These are phyloP conservation scores for Nycteola revayana DNA, from an alignment of 2,888 invertebrate genomes.

Conservation along the genomic window DNA sequence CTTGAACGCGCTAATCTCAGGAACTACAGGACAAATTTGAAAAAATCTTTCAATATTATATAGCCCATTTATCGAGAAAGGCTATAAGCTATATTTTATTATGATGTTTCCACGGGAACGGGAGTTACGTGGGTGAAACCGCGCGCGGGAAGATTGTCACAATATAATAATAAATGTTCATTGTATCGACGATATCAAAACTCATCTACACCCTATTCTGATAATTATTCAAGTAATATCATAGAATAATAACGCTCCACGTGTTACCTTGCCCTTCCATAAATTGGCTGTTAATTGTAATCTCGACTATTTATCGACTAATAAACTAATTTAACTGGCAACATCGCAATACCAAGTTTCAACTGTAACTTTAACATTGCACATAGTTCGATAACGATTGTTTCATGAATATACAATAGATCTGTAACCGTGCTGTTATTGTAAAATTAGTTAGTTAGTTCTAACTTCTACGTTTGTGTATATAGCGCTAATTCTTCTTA, in stretches of 20 bases:
- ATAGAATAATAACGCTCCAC: background rate
- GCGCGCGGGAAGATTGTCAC: too few relatives aligned
- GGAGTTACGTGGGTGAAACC: too few relatives aligned
- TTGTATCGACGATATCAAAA: too few relatives aligned
- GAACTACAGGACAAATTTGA: too few relatives aligned
- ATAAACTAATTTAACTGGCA: slow-evolving; percentile 14
- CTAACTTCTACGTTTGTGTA: slow-evolving; percentile 2
- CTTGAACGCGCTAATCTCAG: too few relatives aligned
- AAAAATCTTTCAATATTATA: too few relatives aligned
- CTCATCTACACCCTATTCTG: too few relatives aligned
- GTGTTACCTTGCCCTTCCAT: slow-evolving; percentile 9
- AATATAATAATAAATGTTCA: too few relatives aligned
- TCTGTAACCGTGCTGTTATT: slow-evolving; percentile 19
- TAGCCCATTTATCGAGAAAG: too few relatives aligned
- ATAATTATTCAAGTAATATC: too few relatives aligned
- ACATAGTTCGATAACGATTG: slow-evolving; percentile 33
- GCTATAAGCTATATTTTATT: too few relatives aligned
- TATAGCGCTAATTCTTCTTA: slow-evolving; percentile 5
- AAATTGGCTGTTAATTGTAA: slow-evolving; percentile 28
- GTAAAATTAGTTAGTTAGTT: slow-evolving; percentile 21
- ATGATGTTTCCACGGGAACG: too few relatives aligned
- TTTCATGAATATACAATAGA: slow-evolving; percentile 40
- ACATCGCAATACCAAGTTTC: slow-evolving; percentile 24
- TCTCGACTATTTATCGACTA: slow-evolving; percentile 19
- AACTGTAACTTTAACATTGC: slow-evolving; percentile 26